Percentiles rank a stretch among this genome's conserved stretches.
Conservation (phyloP, 1,140 invertebrate species). For the Calycopis cecrops region DNA sequence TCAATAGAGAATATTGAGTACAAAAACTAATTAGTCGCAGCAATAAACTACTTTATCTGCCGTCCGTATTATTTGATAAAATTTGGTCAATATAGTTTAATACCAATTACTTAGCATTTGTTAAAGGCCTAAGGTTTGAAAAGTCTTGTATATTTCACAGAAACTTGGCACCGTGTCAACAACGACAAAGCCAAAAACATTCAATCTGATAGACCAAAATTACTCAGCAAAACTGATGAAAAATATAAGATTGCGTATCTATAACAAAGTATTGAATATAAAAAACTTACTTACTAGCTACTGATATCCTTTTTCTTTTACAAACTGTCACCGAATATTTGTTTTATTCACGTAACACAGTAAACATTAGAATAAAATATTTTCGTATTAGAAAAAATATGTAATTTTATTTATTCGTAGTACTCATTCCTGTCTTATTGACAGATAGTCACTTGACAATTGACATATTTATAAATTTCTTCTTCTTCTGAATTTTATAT, state of each 20-base stretch:
- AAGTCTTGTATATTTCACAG: slow-evolving; percentile 9
- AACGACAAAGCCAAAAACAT: slow-evolving; percentile 19
- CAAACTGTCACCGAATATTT: background rate
- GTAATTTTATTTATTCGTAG: slow-evolving; percentile 3
- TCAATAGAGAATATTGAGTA: background rate
- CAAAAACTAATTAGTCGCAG: background rate
- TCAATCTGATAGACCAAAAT: slow-evolving; percentile 13
- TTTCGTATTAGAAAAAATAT: background rate
- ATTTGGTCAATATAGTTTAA: slow-evolving; percentile 2
- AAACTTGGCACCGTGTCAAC: slow-evolving; percentile 19
- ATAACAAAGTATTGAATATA: no score
- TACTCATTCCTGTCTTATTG: background rate
- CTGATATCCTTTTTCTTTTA: background rate
- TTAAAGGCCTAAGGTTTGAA: background rate
- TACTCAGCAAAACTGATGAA: slow-evolving; percentile 18
- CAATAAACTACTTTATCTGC: background rate
- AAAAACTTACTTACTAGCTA: background rate
- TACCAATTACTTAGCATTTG: background rate
- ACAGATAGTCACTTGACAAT: background rate
- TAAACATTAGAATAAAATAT: slow-evolving; percentile 3
- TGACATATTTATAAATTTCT: background rate
- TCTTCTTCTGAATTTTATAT: background rate
- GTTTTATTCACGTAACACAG: background rate
- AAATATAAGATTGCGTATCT: background rate
- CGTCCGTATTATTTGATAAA: background rate